Percentiles rank a stretch among this genome's conserved stretches.
These are phyloP conservation scores for Pelochelys cantorii DNA, from an alignment of 2,797 vertebrate species.

Conservation along the genomic window DNA sequence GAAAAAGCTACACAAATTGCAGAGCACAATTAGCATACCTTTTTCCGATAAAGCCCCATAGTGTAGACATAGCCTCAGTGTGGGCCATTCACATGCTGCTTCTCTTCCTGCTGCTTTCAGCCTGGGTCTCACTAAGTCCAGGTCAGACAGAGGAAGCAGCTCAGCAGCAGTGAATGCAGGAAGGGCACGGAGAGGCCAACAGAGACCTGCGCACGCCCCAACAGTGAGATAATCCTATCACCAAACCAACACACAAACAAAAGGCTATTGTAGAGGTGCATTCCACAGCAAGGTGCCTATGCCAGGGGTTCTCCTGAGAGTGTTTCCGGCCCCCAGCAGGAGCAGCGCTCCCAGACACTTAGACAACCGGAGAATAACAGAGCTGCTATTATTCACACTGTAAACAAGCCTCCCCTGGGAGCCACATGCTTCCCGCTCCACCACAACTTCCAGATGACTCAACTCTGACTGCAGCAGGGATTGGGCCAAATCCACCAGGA, in stretches of 20 bases:
- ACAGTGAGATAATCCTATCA: neutral
- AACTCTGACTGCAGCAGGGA: neutral
- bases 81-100: neutral
- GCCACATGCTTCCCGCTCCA: neutral
- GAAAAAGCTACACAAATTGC: too few species aligned
- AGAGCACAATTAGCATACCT: too few species aligned
- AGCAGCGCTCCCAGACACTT: constrained; percentile 55
- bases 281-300: constrained; percentile 71
- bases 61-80: too few species aligned
- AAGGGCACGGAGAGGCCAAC: neutral
- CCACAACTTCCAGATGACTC: constrained; percentile 46
- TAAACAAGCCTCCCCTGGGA: constrained; percentile 53
- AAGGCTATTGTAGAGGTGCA: constrained; percentile 65
- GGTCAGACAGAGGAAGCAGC: neutral
- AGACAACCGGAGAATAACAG: constrained; percentile 65
- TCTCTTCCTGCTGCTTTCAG: neutral
- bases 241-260: constrained; percentile 56
- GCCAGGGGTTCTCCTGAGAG: constrained; percentile 70
- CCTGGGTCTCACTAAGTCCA: fast-evolving
- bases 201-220: neutral
- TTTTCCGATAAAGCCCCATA: too few species aligned
- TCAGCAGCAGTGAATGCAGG: neutral
- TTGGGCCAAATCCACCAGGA: neutral
- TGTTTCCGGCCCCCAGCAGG: constrained; percentile 46
- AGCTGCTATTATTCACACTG: constrained; percentile 44